Evolutionary conservation across 2,113 vertebrate species (phyloP).

Genomic region (Pollimyrus isidori): DNA sequence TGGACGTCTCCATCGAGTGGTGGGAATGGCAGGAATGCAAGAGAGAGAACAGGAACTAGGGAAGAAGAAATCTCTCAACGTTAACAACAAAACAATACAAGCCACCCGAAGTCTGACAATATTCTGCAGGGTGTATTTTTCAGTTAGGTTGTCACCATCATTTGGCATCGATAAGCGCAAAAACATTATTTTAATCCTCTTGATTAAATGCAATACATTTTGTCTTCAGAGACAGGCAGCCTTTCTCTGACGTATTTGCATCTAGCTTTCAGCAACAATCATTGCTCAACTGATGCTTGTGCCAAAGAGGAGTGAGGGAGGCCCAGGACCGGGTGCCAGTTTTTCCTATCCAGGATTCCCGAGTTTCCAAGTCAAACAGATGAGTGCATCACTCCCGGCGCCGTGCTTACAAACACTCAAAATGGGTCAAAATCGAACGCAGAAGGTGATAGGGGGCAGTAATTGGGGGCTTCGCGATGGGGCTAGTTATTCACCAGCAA

Average conservation of each 20-base stretch:
- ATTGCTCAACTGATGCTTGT: neutral
- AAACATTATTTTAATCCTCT: conserved; percentile 23
- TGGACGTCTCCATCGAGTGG: conserved; percentile 38
- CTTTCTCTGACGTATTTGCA: conserved; percentile 20
- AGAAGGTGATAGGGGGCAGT: neutral
- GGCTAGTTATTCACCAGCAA: conserved; percentile 31
- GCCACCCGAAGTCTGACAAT: conserved; percentile 17
- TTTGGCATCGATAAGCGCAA: conserved; percentile 20
- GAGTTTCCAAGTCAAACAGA: conserved; percentile 33
- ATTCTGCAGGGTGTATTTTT: conserved; percentile 34
- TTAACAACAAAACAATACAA: conserved; percentile 26
- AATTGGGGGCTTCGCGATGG: neutral
- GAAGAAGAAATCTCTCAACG: conserved; percentile 41
- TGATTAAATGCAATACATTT: conserved; percentile 28
- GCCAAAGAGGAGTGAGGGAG: conserved; percentile 28
- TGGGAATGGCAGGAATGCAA: conserved; percentile 29
- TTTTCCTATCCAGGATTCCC: conserved; percentile 37
- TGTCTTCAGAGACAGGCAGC: conserved; percentile 8
- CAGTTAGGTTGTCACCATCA: conserved; percentile 45
- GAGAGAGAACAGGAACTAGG: conserved; percentile 41
- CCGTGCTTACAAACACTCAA: conserved; percentile 30
- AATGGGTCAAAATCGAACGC: neutral
- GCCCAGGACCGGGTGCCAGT: conserved; percentile 4
- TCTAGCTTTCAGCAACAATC: conserved; percentile 28
- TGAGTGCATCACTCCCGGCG: conserved; percentile 38